These are phyloP conservation scores for Megalurothrips usitatus DNA, from an alignment of 2,888 invertebrate species.

Conservation along the genomic window DNA sequence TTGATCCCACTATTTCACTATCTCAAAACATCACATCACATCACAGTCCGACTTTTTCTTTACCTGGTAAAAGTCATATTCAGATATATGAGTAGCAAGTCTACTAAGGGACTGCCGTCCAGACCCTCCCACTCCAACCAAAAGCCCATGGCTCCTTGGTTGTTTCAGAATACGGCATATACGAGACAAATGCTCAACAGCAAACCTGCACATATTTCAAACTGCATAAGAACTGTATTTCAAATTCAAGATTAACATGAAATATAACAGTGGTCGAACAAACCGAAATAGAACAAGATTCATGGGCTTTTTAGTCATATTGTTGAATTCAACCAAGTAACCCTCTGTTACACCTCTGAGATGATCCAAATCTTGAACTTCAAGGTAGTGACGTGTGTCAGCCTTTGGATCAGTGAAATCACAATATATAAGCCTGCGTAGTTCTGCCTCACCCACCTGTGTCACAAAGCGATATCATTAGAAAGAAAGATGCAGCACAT, in stretches of 20 bases:
- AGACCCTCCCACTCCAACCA: conserved; percentile 90
- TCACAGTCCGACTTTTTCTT: conserved; percentile 30
- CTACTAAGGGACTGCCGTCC: conserved; percentile 88
- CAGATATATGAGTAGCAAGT: conserved; percentile 87
- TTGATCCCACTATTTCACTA: background rate
- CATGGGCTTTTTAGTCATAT: conserved; percentile 96
- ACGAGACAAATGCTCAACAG: conserved; percentile 88
- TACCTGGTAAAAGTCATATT: conserved; percentile 78
- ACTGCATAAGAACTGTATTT: conserved; percentile 30
- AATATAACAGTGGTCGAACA: conserved; percentile 34
- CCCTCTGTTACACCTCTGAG: conserved; percentile 79
- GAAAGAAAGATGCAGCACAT: background rate
- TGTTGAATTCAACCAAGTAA: conserved; percentile 85
- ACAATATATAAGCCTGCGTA: conserved; percentile 85
- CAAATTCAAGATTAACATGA: conserved; percentile 26
- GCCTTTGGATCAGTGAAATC: conserved; percentile 94
- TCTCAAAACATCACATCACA: background rate
- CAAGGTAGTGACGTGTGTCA: conserved; percentile 81
- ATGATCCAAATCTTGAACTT: conserved; percentile 77
- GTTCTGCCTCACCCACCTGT: conserved; percentile 71
- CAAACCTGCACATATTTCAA: conserved; percentile 60
- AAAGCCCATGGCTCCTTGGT: conserved; percentile 81
- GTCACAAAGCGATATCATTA: conserved; percentile 35
- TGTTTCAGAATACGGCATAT: conserved; percentile 87
- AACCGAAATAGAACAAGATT: conserved; percentile 84